Evolutionary conservation across 2,888 invertebrate genomes (phyloP), one percentile per base, ranked within the genome.

Genomic region (Vannuccia rotundouncinata): DNA sequence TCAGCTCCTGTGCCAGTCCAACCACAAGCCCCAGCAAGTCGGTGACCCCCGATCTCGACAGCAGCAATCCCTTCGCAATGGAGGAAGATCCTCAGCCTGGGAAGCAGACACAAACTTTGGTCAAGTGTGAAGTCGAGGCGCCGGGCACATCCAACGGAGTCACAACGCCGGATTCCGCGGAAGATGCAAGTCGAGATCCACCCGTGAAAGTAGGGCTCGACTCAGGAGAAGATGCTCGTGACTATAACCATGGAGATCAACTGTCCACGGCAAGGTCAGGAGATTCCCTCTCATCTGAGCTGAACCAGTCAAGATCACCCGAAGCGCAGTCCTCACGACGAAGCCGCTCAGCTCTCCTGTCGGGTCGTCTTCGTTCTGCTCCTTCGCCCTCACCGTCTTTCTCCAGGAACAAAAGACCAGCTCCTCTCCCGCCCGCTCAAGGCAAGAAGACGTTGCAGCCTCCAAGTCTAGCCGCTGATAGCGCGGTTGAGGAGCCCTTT

Each of bases 331-430:
- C 66, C 10, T 13, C 22, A 2, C 66, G 22, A 66, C 66, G 22
- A 66, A 13, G 22, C 66, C 5, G 66, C 10, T 66, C 66, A 5
- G 5, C 10, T 5, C 22, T 66, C 22, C 22, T 66, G 2, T 2
- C 66, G 2, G 25, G 25, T 27, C 5, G 66, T 22, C 10, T 66
- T 5, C 66, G 66, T 22, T n/a, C 10, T 66, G 25, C 66, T 66
- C 66, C 66, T 22, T 66, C 66, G 5, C 66, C 66, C 25, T 66
- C 66, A 2, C 66, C 66, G 13, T 66, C 66, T 66, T 66, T 66
- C 66, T 5, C 22, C 2, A 17, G 66, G 10, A 66, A 66, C 66
- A 66, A 66, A 27, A 17, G 66, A 5, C 66, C 66, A 27, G 66
- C 66, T 5, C 66, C 66, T 2, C 17, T 27, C 2, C 66, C 66